Conservation (phyloP, 2,888 invertebrate genomes). For the Acrobasis suavella region DNA sequence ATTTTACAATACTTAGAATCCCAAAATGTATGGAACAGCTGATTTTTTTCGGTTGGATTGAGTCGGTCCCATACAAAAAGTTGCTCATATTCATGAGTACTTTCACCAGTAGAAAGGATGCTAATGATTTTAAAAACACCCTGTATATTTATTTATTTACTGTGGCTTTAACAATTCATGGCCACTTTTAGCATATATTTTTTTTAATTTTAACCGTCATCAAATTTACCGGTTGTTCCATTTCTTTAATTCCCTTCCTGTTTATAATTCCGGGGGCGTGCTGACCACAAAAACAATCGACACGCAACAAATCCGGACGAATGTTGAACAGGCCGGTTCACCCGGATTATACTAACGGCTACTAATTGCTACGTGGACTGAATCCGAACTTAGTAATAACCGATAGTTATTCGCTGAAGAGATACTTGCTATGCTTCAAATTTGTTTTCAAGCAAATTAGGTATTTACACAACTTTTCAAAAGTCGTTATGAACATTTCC, state of each 20-base stretch:
- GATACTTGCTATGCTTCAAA: slow-evolving; percentile 13
- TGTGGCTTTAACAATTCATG: too few species aligned
- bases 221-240: not conserved
- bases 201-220: not conserved
- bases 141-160: too few species aligned
- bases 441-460: not conserved
- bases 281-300: slow-evolving; percentile 62
- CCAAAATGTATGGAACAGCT: too few species aligned
- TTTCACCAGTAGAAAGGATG: too few species aligned
- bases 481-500: too few species aligned
- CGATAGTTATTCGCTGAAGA: slow-evolving; percentile 11
- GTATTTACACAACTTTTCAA: too few species aligned
- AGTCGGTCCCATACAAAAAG: too few species aligned
- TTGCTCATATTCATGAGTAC: too few species aligned
- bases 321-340: slow-evolving; percentile 37
- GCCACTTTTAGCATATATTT: too few species aligned
- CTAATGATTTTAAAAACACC: too few species aligned
- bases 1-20: too few species aligned
- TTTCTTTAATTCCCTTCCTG: not conserved
- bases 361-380: slow-evolving; percentile 72
- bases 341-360: slow-evolving; percentile 61
- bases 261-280: slow-evolving; percentile 54
- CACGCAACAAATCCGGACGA: slow-evolving; percentile 70
- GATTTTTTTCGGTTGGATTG: too few species aligned
- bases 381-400: slow-evolving; percentile 46